Evolutionary conservation across 1,140 invertebrate genomes (phyloP), one percentile per base, ranked within the genome.

Genomic region (Sogatella furcifera): DNA sequence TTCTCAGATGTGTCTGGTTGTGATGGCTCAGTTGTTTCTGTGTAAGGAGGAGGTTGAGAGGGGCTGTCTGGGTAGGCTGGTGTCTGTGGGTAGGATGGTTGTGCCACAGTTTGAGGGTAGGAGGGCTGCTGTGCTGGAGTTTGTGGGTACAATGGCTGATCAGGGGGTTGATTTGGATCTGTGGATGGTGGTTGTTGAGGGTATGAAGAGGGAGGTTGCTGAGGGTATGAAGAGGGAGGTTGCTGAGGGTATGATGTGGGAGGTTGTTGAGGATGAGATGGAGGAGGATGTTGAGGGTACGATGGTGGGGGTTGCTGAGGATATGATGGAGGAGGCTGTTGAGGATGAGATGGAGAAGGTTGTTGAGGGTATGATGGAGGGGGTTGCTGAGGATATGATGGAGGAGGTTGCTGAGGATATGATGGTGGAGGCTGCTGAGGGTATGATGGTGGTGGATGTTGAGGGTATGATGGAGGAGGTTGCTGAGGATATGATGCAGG

Each of bases 281-380:
- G 42, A 21, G n/a, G 44, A 5, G 44, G 44, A 5, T 46, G 19
- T 15, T n/a, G 44, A 6, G 44, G 44, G 6, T 46, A 6, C 19
- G n/a, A 43, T 15, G 19, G 9, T 21, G 24, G n/a, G 22, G 55
- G 55, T 9, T 22, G 41, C n/a, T 53, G 24, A 15, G 55, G 22
- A 14, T 14, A 52, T 21, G 52, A 59, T 38, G 62, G 53, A 38
- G 57, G 53, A n/a, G 34, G 53, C n/a, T 28, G 56, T 17, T 57
- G 24, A n/a, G 19, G 9, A 13, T 17, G 14, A 22, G 55, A 31
- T 21, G 56, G 55, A 52, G 41, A 5, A 42, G 55, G 55, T 11
- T 28, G 42, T 14, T 56, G 41, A 6, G 54, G 34, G 9, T 17
- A 44, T 22, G 19, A 22, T 11, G 49, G 22, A 13, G 19, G 34